Conservation (phyloP, 2,888 invertebrate genomes). For the Rapana venosa region DNA sequence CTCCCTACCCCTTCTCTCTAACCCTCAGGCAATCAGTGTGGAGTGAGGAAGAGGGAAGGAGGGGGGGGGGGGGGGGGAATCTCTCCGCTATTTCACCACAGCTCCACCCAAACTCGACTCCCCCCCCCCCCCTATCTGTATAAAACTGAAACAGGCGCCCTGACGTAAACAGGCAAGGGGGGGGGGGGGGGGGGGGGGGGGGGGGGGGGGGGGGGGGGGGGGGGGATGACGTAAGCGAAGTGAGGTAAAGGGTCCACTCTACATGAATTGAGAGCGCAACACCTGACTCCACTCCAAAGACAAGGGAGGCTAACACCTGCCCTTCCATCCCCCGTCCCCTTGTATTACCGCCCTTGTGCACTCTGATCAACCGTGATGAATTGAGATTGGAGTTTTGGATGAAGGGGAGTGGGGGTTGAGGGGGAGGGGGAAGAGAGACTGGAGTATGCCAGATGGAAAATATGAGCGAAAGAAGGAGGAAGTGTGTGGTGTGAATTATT, state of each 20-base stretch:
- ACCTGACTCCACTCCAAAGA: conserved; percentile 16
- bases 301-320: neutral
- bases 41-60: too few relatives aligned
- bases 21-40: neutral
- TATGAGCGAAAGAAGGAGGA: too few relatives aligned
- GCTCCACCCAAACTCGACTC: neutral
- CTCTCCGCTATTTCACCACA: neutral
- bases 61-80: too few relatives aligned
- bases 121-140: neutral
- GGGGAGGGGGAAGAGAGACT: neutral
- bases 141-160: neutral
- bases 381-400: neutral
- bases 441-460: too few relatives aligned
- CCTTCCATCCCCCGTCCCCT: neutral
- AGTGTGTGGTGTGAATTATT: too few relatives aligned
- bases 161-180: conserved; percentile 12
- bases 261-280: neutral
- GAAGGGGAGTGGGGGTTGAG: neutral
- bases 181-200: neutral
- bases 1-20: neutral
- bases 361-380: neutral
- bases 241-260: neutral
- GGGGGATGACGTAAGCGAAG: neutral
- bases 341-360: neutral
- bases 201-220: too few relatives aligned